Evolutionary conservation across 2,888 invertebrate genomes (phyloP), one percentile per base, ranked within the genome.

Genomic region (Cheilosia urbana): DNA sequence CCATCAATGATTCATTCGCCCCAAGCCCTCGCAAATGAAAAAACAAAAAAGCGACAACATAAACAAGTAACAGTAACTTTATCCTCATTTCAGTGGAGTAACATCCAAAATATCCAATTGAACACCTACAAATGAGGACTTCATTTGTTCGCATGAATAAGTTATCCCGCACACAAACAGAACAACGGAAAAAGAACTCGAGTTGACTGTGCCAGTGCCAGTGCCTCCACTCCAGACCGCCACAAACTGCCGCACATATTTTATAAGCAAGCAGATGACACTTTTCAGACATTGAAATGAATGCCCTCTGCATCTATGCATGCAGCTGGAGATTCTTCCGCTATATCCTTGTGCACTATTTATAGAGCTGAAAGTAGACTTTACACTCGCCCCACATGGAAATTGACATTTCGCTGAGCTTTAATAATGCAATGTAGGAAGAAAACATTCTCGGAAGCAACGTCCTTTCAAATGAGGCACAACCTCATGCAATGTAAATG

Each of bases 361-460:
- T 60, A 80, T 66, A 69, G 71, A 60, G 53, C 47, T 15, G 47
- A 69, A 60, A 40, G 51, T 13, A 72, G 72, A 85, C 72, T 81
- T 85, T 81, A 85, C 72, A 45, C 80, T 37, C 30, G 65, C 57
- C 68, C 37, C 66, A 51, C 76, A 77, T 81, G 76, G 57, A 81
- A 85, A 81, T 81, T 81, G 85, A 85, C 85, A 85, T 81, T 66
- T 57, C 63, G 77, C 72, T 85, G 68, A 81, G 68, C 77, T 81
- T 85, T 76, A 81, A 81, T 85, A 85, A 85, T 83, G 81, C 81
- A 85, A 72, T 72, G 77, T 30, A 21, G 19, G 30, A 63, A 58
- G 45, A 9, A 63, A 49, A 17, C 19, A 7, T 66, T 55, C n/a
- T 42, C 9, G 24, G 42, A 66, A 45, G 63, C 21, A n/a, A 24